Base-by-base conservation (phyloP, 1,140 invertebrate species). In the Drosophila arizonae region DNA sequence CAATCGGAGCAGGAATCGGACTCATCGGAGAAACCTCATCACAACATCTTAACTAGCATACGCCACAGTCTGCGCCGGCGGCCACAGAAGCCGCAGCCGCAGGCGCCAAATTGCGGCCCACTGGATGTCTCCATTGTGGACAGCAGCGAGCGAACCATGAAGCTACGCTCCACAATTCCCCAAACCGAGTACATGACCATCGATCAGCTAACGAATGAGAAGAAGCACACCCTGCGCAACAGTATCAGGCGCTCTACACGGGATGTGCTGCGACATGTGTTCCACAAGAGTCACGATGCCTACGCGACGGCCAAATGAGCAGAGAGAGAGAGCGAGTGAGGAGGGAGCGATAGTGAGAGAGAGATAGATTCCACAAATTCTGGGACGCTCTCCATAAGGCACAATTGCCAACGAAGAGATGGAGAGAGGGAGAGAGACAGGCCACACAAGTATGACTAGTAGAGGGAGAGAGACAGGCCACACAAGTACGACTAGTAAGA, bases 281-380 rank as follows among this genome's bases (percentile, higher is more conserved):
- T 91, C 67, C 90, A 91, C 68, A 91, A 91, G 70, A 79, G 76
- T 8, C 82, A 89, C 24, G 90, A 91, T 63, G 82, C 79, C 48
- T 88, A 88, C 43, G 66, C 77, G 36, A 88, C 84, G 8, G 64
- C 80, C 77, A 88, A 88, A 68, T 88, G 48, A 82, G 8, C 3
- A 4, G n/a, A 9, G 43, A 6, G 43, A 45, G 43, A 6, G 13
- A 6, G 11, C 28, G 33, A 36, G 9, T 30, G 33, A 9, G 33
- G 33, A 33, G 28, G 33, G 21, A 24, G 21, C 21, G 21, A 2
- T 24, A 13, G 41, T n/a, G 13, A 13, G 3, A n/a, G 33, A 33
- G 33, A 33, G 33, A 33, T 9, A 33, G 33, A 9, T 33, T 39
- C 36, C 36, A 39, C 11, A 17, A 17, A 17, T 17, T 17, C 17